phyloP scores from a whole-genome alignment of 2,113 vertebrate species.

The Redunca redunca region DNA sequence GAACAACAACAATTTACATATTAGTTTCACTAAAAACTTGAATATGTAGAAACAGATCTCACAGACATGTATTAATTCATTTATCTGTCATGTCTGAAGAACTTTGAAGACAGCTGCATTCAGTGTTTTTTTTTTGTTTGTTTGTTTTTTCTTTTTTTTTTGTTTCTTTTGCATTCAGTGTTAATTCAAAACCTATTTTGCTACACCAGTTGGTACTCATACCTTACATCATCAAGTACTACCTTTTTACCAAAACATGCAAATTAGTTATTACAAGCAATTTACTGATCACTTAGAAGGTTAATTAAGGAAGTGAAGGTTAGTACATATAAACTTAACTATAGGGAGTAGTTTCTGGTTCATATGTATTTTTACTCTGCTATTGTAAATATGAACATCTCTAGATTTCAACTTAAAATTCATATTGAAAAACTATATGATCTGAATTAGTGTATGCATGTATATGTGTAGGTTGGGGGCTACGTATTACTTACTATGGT shows the following conservation, averaged over 20 bases:
- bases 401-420: background rate
- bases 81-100: background rate
- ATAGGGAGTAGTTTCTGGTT: background rate
- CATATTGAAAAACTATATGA: background rate
- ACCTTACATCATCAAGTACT: background rate
- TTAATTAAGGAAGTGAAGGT: conserved; percentile 9
- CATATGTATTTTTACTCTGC: background rate
- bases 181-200: background rate
- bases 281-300: conserved; percentile 13
- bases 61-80: background rate
- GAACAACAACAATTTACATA: background rate
- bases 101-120: background rate
- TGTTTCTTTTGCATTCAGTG: background rate
- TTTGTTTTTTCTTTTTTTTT: no score
- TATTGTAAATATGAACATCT: background rate
- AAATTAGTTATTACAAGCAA: background rate
- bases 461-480: no score
- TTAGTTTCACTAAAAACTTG: background rate
- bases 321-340: conserved; percentile 17
- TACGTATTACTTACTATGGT: background rate
- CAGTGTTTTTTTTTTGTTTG: no score
- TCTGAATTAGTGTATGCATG: background rate
- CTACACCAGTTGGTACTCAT: background rate
- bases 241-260: background rate
- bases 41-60: background rate